Evolutionary conservation across 2,888 invertebrate species (phyloP), one percentile per base, ranked within the genome.

Genomic region (Yponomeuta malinellus): DNA sequence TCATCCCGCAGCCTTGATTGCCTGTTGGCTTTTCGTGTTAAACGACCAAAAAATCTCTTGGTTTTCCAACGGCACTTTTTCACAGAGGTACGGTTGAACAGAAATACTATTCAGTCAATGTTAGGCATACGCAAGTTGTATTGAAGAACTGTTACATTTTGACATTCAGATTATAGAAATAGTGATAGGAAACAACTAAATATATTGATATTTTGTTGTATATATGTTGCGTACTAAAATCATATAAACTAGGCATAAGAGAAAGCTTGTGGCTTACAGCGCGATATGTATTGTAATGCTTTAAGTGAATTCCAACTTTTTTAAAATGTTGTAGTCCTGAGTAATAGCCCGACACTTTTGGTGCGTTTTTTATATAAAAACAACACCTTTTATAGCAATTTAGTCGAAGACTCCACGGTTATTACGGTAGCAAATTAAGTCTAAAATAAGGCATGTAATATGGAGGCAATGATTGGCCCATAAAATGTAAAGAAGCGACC

Each of bases 1-100:
- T 59, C 31, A 31, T 59, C 66, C 52, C 48, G 68, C 68, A 71
- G 37, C 43, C 71, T 70, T 73, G 73, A 73, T 73, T 73, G 73
- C 65, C 15, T 71, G 73, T 71, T 73, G 68, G 71, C 68, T 48
- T 52, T 69, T 71, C 65, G 65, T 59, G 67, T 68, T 68, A 52
- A 68, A 8, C 15, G 52, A 68, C 52, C 15, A 68, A 68, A 68
- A 65, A 65, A 59, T 15, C 52, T 12, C 52, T 59, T 59, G 52
- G 52, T 59, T 59, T 59, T 59, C 4, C 52, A 52, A 59, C 52
- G 15, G 15, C 12, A 4, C 52, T 59, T 59, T 59, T 12, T 15
- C 15, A 12, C 52, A 15, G 1, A 59, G 15, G 3, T 12, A 3
- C 1, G 5, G 15, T 5, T 12, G 52, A 59, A 15, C 12, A 59